A percentile compares a stretch with the other conserved stretches of the same genome.
phyloP scores from a whole-genome alignment of 2,888 invertebrate genomes.

The Sipha maydis region DNA sequence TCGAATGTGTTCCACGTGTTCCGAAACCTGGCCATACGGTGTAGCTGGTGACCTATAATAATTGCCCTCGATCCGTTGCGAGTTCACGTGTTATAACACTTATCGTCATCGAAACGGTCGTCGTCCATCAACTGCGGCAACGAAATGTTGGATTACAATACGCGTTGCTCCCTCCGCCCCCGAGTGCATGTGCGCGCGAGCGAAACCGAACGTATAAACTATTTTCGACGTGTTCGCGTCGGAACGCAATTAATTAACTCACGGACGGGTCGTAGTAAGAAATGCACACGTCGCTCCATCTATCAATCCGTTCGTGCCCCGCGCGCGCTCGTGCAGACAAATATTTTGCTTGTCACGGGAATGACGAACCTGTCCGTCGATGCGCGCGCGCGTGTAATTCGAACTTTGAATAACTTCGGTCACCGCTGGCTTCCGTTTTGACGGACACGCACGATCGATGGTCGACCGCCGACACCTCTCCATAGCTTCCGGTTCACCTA shows the following conservation, averaged over 20 bases:
- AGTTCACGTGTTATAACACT: too few relatives aligned
- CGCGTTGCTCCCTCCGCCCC: too few relatives aligned
- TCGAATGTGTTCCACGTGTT: too few relatives aligned
- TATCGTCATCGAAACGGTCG: too few relatives aligned
- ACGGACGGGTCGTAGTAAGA: background rate
- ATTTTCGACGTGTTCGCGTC: background rate
- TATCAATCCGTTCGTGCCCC: background rate
- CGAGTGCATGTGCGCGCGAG: too few relatives aligned
- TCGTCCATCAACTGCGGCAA: too few relatives aligned
- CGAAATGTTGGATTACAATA: too few relatives aligned
- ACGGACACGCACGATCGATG: constrained; percentile 32
- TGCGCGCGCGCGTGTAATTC: background rate
- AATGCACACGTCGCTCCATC: background rate
- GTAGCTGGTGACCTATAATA: too few relatives aligned
- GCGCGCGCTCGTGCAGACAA: background rate
- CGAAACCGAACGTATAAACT: background rate
- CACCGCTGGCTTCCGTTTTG: constrained; percentile 24
- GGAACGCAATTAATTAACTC: constrained; percentile 20
- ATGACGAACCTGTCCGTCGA: constrained; percentile 18
- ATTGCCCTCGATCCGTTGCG: too few relatives aligned
- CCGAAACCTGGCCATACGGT: too few relatives aligned
- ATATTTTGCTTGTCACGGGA: constrained; percentile 5
- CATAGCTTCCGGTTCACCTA: background rate
- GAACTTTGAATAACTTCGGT: constrained; percentile 40
- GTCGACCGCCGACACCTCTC: background rate